Evolutionary conservation across 2,113 vertebrate species (phyloP).

Genomic region (Anhinga rufa): DNA sequence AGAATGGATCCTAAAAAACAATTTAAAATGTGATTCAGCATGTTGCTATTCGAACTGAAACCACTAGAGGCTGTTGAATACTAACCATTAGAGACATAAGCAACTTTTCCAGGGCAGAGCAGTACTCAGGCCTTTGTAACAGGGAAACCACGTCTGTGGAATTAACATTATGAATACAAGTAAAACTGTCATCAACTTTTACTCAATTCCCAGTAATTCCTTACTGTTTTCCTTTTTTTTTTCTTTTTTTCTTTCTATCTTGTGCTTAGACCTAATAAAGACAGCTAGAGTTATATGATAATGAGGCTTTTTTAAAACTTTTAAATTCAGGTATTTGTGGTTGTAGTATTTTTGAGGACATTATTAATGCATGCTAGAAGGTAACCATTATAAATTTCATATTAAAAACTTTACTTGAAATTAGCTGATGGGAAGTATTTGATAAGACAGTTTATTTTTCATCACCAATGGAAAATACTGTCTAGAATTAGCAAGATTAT

Average conservation of each 20-base stretch:
- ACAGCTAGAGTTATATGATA: not conserved
- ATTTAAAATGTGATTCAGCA: not conserved
- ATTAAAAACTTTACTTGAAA: not conserved
- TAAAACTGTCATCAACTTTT: not conserved
- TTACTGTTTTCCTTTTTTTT: not conserved
- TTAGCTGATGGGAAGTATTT: not conserved
- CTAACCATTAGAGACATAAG: not conserved
- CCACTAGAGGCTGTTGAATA: slow-evolving; percentile 66
- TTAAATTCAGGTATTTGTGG: not conserved
- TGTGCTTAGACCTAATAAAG: not conserved
- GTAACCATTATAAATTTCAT: not conserved
- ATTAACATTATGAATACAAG: not conserved
- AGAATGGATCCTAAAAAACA: not conserved
- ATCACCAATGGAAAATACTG: not conserved
- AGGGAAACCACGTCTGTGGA: not conserved
- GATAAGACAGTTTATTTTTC: not conserved
- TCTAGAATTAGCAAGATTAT: not conserved
- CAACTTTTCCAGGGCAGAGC: not conserved
- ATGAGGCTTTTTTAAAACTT: not conserved
- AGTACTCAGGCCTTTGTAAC: not conserved
- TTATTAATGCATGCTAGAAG: not conserved
- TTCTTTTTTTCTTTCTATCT: not conserved
- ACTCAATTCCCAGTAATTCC: not conserved
- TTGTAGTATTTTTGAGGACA: not conserved
- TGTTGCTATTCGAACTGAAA: not conserved